phyloP scores from a whole-genome alignment of 2,113 vertebrate genomes.

The Rissa tridactyla region DNA sequence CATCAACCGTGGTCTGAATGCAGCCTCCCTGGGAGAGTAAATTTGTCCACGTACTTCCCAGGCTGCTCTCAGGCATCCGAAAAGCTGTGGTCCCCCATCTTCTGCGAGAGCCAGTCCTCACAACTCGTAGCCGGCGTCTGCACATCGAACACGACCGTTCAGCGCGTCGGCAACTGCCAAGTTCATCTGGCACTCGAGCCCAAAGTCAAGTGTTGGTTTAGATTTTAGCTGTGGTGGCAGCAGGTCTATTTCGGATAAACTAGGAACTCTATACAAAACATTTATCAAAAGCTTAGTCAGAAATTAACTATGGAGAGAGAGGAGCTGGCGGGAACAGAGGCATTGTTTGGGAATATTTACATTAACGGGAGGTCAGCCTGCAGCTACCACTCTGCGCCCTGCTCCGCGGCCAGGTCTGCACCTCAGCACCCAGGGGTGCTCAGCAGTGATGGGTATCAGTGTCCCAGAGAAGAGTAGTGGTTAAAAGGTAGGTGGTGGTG shows the following conservation, averaged over 20 bases:
- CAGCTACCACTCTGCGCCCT: not conserved
- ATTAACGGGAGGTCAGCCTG: not conserved
- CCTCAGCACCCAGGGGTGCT: not conserved
- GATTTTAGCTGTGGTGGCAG: slow-evolving; percentile 3
- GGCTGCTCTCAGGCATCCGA: not conserved
- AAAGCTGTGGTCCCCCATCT: not conserved
- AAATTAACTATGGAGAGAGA: not conserved
- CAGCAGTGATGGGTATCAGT: not conserved
- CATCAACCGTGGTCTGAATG: not conserved
- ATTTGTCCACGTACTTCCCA: not conserved
- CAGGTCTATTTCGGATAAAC: slow-evolving; percentile 38
- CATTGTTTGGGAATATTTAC: slow-evolving; percentile 9
- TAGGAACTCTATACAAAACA: slow-evolving; percentile 30
- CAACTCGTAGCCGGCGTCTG: not conserved
- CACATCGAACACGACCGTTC: not conserved
- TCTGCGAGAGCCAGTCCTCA: not conserved
- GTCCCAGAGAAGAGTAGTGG: not conserved
- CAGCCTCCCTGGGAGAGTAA: too few relatives aligned
- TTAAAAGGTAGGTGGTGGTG: not conserved
- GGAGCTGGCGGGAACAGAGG: not conserved
- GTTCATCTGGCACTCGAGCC: not conserved
- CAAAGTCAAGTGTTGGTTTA: slow-evolving; percentile 25
- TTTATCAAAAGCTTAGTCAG: slow-evolving; percentile 44
- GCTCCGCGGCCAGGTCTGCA: not conserved
- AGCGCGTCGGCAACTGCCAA: not conserved